phyloP scores from a whole-genome alignment of 2,888 invertebrate genomes.

The Leucania comma region DNA sequence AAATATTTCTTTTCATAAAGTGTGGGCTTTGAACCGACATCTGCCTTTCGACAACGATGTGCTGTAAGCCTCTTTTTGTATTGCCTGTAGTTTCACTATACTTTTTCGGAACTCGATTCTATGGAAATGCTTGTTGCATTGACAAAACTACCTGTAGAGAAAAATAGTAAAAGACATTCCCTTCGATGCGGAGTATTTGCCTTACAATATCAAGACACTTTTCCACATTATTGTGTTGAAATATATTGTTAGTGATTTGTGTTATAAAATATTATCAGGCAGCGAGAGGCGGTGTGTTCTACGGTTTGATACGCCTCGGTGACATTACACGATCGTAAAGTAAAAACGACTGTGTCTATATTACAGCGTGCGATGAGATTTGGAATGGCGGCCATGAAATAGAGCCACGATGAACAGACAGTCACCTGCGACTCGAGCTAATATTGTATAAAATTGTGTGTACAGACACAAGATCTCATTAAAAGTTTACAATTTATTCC shows the following conservation, averaged over 20 bases:
- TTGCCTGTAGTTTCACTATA: constrained; percentile 39
- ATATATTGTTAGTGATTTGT: constrained; percentile 45
- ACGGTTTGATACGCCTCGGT: constrained; percentile 66
- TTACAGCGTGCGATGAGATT: constrained; percentile 75
- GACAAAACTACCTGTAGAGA: constrained; percentile 2
- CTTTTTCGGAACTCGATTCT: constrained; percentile 41
- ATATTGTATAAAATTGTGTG: constrained; percentile 74
- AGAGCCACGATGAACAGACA: constrained; percentile 73
- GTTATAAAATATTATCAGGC: constrained; percentile 64
- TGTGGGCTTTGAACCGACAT: constrained; percentile 60
- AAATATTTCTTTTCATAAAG: constrained; percentile 61
- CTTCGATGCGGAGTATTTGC: constrained; percentile 16
- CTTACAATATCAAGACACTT: constrained; percentile 40
- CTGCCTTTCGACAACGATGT: constrained; percentile 65
- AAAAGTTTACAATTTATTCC: constrained; percentile 73
- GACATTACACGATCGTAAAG: constrained; percentile 81
- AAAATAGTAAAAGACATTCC: constrained; percentile 32
- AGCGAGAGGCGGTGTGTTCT: constrained; percentile 39
- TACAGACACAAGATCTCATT: constrained; percentile 74
- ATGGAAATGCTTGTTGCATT: constrained; percentile 17
- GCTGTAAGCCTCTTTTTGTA: constrained; percentile 59
- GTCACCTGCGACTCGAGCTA: constrained; percentile 75
- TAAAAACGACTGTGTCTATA: constrained; percentile 76
- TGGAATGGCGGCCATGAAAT: constrained; percentile 79
- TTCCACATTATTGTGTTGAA: constrained; percentile 34